These are phyloP conservation scores for Rhinoderma darwinii DNA, from an alignment of 2,113 vertebrate genomes.

Conservation along the genomic window DNA sequence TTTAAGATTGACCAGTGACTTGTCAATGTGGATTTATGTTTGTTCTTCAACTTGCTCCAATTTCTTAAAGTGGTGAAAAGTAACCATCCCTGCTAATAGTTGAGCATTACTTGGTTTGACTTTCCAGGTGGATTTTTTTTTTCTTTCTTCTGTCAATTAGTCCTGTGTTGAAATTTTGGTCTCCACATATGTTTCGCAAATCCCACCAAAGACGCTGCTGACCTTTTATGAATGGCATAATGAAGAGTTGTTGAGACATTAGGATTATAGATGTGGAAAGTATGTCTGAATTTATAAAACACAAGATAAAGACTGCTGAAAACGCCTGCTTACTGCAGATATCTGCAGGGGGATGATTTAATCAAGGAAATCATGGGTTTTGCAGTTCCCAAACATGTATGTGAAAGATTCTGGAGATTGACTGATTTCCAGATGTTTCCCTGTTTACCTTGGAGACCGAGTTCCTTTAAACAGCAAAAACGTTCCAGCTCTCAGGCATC, in stretches of 20 bases:
- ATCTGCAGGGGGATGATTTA: constrained; percentile 13
- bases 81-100: not conserved
- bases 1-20: constrained; percentile 2
- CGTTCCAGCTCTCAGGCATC: not conserved
- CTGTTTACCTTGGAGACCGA: not conserved
- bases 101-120: not conserved
- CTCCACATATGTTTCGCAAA: constrained; percentile 33
- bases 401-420: not conserved
- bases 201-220: constrained; percentile 49
- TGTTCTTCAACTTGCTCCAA: not conserved
- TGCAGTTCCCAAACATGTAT: too few relatives aligned
- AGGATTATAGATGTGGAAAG: constrained; percentile 37
- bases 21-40: not conserved
- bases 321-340: not conserved
- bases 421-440: not conserved
- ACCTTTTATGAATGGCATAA: constrained; percentile 47
- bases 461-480: not conserved
- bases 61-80: constrained; percentile 3
- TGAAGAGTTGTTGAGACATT: constrained; percentile 54
- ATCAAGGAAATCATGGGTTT: not conserved
- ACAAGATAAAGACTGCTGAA: not conserved
- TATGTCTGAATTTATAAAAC: constrained; percentile 43
- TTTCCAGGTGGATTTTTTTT: constrained; percentile 29
- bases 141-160: not conserved
- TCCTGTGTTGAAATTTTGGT: constrained; percentile 20